Conservation (phyloP, 1,140 invertebrate genomes). For the Heliconius nattereri region DNA sequence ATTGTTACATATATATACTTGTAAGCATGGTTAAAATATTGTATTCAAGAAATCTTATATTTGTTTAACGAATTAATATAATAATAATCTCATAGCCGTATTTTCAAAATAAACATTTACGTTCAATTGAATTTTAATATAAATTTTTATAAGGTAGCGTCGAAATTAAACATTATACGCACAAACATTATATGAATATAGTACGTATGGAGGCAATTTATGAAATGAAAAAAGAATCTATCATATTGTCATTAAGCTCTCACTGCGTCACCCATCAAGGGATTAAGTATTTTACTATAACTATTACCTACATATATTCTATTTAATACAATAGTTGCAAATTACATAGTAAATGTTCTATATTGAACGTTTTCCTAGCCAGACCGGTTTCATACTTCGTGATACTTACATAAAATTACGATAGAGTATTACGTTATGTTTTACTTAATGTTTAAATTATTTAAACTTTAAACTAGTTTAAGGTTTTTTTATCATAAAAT, state of each 20-base stretch:
- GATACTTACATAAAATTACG: conserved; percentile 10
- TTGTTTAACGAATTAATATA: too few relatives aligned
- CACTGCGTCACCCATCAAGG: too few relatives aligned
- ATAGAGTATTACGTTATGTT: conserved; percentile 2
- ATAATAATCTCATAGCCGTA: too few relatives aligned
- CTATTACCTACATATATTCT: neutral
- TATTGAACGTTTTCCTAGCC: neutral
- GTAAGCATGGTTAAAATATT: neutral
- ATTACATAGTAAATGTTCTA: neutral
- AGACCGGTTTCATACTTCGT: neutral
- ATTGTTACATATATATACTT: too few relatives aligned
- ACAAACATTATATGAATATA: too few relatives aligned
- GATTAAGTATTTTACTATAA: neutral
- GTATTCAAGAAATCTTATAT: too few relatives aligned
- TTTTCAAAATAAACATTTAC: neutral
- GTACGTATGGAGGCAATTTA: too few relatives aligned
- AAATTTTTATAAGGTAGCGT: neutral
- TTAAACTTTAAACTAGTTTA: neutral
- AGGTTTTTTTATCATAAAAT: neutral
- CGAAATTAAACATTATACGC: too few relatives aligned
- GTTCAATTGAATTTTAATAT: too few relatives aligned
- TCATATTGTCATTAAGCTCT: too few relatives aligned
- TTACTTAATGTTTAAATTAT: neutral
- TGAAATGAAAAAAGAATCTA: too few relatives aligned
- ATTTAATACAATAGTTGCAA: neutral